Base-by-base conservation (phyloP, 2,113 vertebrate genomes). In the Limnothrissa miodon region DNA sequence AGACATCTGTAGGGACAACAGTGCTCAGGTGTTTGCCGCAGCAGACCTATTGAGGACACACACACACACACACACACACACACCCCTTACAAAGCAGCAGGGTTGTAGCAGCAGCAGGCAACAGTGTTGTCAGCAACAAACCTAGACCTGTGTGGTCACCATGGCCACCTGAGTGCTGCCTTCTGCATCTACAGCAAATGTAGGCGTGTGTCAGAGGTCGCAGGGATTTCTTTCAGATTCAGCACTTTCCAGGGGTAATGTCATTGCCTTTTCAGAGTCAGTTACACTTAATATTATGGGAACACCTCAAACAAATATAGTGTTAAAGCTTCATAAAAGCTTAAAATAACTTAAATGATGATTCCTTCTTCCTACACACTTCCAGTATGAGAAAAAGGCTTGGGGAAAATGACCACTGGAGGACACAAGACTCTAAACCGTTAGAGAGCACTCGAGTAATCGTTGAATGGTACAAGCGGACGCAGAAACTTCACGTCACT, bases 261-360 rank as follows among this genome's bases (percentile, higher is more conserved):
- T 80, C 78, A 84, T 78, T 45, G 84, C 89, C 91, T 93, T 93
- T 93, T 92, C 94, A 93, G 93, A 95, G 94, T 90, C 80, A 81
- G 86, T 87, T 91, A 89, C 84, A 83, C 80, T 91, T 36, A 78
- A 80, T 85, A 83, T 87, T 39, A 84, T 82, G 85, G 42, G 91
- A 88, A 46, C 74, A 85, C 86, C 92, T 83, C 86, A 93, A 93
- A 36, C 33, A 33, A 70, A 94, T 93, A 93, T 93, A 93, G 90
- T 79, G 90, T 93, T 90, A 84, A 83, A 89, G 86, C 88, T 90
- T 84, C 87, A 89, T 80, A 87, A 83, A 81, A 85, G 70, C 84
- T 84, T 82, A 78, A 90, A 83, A 88, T 78, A 87, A 85, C 84
- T 84, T 36, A 87, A 82, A 70, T n/a, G 79, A 83, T 86, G 88